phyloP scores from a whole-genome alignment of 2,797 vertebrate species.

The Anguilla megastoma region DNA sequence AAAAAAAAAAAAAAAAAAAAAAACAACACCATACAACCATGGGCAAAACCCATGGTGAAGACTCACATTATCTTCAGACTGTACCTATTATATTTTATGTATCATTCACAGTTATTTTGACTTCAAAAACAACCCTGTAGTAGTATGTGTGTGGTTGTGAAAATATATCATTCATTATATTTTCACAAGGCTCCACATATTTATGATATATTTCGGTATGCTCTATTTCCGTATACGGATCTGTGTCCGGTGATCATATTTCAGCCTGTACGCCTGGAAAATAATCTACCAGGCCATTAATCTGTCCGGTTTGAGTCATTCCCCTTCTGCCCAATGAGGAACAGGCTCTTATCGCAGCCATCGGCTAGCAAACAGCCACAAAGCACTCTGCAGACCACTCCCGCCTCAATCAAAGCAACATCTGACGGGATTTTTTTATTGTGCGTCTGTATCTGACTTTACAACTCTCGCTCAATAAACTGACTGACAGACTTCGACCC shows the following conservation, averaged over 20 bases:
- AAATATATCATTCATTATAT: background rate
- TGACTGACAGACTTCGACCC: constrained; percentile 36
- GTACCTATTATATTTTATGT: background rate
- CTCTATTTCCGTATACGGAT: background rate
- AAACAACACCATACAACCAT: background rate
- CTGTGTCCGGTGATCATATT: background rate
- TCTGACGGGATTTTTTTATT: constrained; percentile 25
- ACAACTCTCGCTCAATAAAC: constrained; percentile 55
- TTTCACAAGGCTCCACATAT: background rate
- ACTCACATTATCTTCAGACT: background rate
- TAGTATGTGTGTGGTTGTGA: background rate
- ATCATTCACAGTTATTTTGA: background rate
- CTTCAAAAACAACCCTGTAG: background rate
- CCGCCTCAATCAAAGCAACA: constrained; percentile 56
- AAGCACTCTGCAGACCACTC: constrained; percentile 32
- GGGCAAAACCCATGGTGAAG: background rate
- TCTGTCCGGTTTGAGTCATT: background rate
- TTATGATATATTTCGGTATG: no score
- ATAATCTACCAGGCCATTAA: constrained; percentile 39
- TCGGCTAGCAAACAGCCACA: constrained; percentile 40
- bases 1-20: no score
- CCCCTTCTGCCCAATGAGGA: background rate
- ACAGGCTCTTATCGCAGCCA: constrained; percentile 53
- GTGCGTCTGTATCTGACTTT: constrained; percentile 49
- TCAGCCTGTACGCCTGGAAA: constrained; percentile 35